phyloP scores from a whole-genome alignment of 2,113 vertebrate genomes.

The Leucoraja erinaceus region DNA sequence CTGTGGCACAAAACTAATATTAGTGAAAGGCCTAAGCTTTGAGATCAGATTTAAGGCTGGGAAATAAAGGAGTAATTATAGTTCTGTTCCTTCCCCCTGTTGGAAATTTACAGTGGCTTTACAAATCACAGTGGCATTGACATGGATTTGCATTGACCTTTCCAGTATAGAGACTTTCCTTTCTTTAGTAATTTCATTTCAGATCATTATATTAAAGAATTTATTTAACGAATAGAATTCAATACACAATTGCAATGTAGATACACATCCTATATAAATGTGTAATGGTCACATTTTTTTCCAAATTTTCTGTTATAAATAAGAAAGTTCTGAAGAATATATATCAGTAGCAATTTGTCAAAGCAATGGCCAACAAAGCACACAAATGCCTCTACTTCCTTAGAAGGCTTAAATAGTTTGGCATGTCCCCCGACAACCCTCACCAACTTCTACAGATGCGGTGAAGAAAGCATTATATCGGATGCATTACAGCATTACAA shows the following conservation, averaged over 20 bases:
- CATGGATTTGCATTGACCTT: background rate
- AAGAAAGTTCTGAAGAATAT: no score
- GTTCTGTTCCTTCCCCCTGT: background rate
- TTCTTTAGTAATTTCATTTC: background rate
- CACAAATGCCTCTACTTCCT: no score
- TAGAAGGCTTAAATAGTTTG: no score
- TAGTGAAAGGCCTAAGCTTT: background rate
- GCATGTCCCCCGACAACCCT: no score
- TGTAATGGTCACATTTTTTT: background rate
- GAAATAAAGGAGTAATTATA: background rate
- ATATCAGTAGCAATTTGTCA: no score
- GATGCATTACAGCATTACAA: no score
- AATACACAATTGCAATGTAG: background rate
- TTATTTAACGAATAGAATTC: background rate
- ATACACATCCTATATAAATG: background rate
- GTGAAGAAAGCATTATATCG: no score
- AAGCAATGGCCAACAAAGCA: no score
- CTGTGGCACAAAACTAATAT: background rate
- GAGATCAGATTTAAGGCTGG: background rate
- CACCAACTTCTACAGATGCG: no score
- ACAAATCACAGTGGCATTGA: background rate
- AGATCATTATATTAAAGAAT: background rate
- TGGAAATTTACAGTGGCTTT: background rate
- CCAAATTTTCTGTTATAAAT: background rate
- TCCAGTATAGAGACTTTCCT: background rate